A percentile compares a stretch with the other conserved stretches of the same genome.
Conservation (phyloP, 1,140 invertebrate genomes). For the Diachasma alloeum region DNA sequence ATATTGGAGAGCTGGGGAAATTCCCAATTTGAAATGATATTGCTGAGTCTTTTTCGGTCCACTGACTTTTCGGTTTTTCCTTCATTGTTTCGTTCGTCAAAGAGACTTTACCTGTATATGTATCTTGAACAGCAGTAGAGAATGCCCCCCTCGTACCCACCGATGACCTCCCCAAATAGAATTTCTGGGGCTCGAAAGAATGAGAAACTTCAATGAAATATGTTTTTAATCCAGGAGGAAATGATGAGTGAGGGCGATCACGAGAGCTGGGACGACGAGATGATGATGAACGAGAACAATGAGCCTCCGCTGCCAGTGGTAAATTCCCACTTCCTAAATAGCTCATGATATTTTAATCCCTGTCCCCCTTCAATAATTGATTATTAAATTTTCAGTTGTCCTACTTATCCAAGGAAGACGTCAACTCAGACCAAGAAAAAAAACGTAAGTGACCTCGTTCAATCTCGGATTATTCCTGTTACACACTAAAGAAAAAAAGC, state of each 20-base stretch:
- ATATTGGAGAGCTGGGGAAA: not conserved
- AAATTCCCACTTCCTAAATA: conserved; percentile 31
- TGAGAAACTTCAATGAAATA: not conserved
- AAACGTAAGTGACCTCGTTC: conserved; percentile 53
- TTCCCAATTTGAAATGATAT: not conserved
- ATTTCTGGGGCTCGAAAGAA: no score
- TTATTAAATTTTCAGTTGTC: conserved; percentile 53
- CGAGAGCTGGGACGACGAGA: conserved; percentile 61
- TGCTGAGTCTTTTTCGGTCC: not conserved
- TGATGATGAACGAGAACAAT: conserved; percentile 58
- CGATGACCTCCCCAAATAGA: not conserved
- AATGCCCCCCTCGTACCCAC: not conserved
- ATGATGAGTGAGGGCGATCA: conserved; percentile 62
- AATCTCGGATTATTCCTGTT: not conserved
- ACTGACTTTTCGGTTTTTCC: not conserved
- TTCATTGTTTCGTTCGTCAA: no score
- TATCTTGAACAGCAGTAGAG: no score
- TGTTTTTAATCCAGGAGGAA: conserved; percentile 52
- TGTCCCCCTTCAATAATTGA: not conserved
- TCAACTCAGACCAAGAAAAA: conserved; percentile 65
- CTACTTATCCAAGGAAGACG: conserved; percentile 55
- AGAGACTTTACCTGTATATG: no score
- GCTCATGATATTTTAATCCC: not conserved
- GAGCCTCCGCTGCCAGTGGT: conserved; percentile 57
- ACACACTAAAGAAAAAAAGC: not conserved